A percentile compares a stretch with the other conserved stretches of the same genome.
phyloP scores from a whole-genome alignment of 2,113 vertebrate genomes.

The Psittacus erithacus region DNA sequence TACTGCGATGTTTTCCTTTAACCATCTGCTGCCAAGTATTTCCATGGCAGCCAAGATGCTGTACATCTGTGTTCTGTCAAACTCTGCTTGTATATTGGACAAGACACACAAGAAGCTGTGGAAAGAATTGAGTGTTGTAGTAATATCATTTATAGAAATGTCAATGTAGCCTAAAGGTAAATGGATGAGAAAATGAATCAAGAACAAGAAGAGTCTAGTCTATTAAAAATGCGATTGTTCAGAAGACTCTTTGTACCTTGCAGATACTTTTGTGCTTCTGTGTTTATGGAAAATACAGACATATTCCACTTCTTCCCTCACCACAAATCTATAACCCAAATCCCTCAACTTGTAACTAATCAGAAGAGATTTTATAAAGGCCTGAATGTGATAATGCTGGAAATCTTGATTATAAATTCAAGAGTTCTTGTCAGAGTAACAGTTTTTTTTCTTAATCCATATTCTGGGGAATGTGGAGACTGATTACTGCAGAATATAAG shows the following conservation, averaged over 20 bases:
- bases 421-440: background rate
- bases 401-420: background rate
- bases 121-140: background rate
- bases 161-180: background rate
- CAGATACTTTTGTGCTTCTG: background rate
- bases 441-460: background rate
- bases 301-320: background rate
- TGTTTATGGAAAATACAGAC: background rate
- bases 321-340: background rate
- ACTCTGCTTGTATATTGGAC: background rate
- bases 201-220: background rate
- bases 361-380: background rate
- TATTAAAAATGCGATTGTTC: background rate
- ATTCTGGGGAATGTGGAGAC: background rate
- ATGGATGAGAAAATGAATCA: background rate
- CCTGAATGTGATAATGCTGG: background rate
- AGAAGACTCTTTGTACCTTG: background rate
- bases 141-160: background rate
- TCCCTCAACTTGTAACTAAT: background rate
- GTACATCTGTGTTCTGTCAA: background rate
- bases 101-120: background rate
- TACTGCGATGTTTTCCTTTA: background rate
- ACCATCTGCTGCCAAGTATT: background rate
- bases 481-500: background rate
- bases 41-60: background rate